Base-by-base conservation (phyloP, 2,797 vertebrate genomes). In the Eremophila alpestris region DNA sequence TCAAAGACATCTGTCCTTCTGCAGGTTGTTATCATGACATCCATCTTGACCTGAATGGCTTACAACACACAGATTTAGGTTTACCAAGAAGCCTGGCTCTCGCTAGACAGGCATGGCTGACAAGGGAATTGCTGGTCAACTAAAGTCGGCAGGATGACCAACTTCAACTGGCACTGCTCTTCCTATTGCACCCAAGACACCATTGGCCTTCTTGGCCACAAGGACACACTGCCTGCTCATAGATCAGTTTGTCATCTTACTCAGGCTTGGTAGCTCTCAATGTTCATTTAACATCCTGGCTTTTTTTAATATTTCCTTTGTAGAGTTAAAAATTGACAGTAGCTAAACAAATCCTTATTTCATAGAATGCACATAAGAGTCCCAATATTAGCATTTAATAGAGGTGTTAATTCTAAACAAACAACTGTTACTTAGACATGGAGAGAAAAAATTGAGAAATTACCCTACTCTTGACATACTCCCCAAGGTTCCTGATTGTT, bases 131-230 rank as follows among this genome's bases (percentile, higher is more conserved):
- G 38, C 27, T 43, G 27, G 82, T 27, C 38, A 58, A 3, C 32
- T 27, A 23, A 59, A 43, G 23, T 18, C 59, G 18, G 30, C 36
- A 80, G 19, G 41, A 48, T 23, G 29, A 49, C 24, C 15, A 59
- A 13, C 16, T 59, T 27, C 56, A 59, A 29, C 36, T 41, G 8
- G 27, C 70, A 45, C 5, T 38, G 18, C 23, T 51, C 32, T 59
- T 51, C 45, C 11, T 19, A 16, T 23, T 27, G 54, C 10, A 43
- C 18, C 18, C 0, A 1, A 22, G 45, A n/a, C 36, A 67, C 10
- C 62, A 75, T 0, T 22, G 12, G 38, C 32, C 38, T 38, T 51
- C 38, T 32, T 38, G 46, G 54, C 22, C n/a, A 32, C 27, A 36
- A 36, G 32, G 21, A 24, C 16, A 34, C 34, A 24, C 51, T 26